A percentile compares a stretch with the other conserved stretches of the same genome.
These are phyloP conservation scores for Diabrotica virgifera DNA, from an alignment of 1,140 invertebrate genomes.

Conservation along the genomic window DNA sequence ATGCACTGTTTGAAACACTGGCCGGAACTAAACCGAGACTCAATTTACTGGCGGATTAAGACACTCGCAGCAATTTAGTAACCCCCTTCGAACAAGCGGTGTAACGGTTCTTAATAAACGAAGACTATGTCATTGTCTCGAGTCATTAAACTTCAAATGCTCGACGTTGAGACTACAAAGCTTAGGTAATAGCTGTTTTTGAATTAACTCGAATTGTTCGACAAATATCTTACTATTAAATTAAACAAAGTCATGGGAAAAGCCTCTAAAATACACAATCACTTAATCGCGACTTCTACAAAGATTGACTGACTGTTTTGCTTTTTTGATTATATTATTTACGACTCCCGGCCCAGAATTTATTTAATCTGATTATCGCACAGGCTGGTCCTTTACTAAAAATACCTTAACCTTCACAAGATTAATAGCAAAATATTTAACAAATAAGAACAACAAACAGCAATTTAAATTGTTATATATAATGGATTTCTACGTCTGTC, in stretches of 20 bases:
- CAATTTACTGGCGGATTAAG: conserved; percentile 50
- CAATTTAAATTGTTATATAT: too few species aligned
- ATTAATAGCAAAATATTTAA: too few species aligned
- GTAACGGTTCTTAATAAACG: conserved; percentile 51
- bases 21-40: conserved; percentile 45
- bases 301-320: too few species aligned
- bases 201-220: conserved; percentile 45
- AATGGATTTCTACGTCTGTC: too few species aligned
- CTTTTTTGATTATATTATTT: too few species aligned
- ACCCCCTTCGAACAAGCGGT: conserved; percentile 47
- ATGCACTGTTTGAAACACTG: conserved; percentile 17
- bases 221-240: conserved; percentile 36
- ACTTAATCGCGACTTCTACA: too few species aligned
- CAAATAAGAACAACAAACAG: too few species aligned
- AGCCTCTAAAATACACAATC: not conserved
- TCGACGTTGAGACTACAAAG: conserved; percentile 41
- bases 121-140: conserved; percentile 50
- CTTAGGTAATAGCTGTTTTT: conserved; percentile 48
- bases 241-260: conserved; percentile 29
- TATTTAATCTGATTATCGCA: too few species aligned
- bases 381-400: too few species aligned
- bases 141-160: conserved; percentile 47
- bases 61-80: conserved; percentile 49
- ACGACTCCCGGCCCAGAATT: too few species aligned
- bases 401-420: too few species aligned